Evolutionary conservation across 2,113 vertebrate genomes (phyloP).

Genomic region (Mus musculus): GRCm39 chr4:117446001-117446500

Average conservation of each 20-base stretch:
- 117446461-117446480: constrained; percentile 91
- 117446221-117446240: background rate
- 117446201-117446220: constrained; percentile 16
- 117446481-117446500: constrained; percentile 88
- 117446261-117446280: constrained; percentile 73
- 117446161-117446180: constrained; percentile 1
- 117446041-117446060: constrained; percentile 38
- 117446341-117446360: constrained; percentile 92
- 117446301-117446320: constrained; percentile 93
- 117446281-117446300: constrained; percentile 88
- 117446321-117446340: constrained; percentile 90
- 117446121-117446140: background rate
- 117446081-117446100: background rate
- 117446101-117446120: background rate
- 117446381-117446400: constrained; percentile 83
- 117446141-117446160: background rate
- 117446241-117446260: background rate
- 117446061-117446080: background rate
- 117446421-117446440: constrained; percentile 87
- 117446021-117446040: background rate
- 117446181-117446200: constrained; percentile 4
- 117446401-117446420: constrained; percentile 77
- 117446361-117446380: constrained; percentile 87
- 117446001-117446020: constrained; percentile 36
- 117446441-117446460: constrained; percentile 91